Evolutionary conservation across 2,888 invertebrate species (phyloP).

Genomic region (Periphyllus acericola): DNA sequence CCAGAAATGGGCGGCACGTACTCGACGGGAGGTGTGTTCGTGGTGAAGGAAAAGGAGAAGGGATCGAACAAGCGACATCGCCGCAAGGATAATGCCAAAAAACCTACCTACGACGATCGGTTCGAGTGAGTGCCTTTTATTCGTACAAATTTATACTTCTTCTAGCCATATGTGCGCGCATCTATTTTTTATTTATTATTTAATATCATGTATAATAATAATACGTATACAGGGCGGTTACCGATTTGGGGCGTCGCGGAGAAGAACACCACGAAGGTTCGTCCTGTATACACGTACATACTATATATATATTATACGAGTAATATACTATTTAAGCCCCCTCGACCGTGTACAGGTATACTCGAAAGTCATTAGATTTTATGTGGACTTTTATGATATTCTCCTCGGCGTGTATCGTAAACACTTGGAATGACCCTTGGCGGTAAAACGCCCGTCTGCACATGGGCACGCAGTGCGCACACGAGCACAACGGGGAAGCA

Average conservation of each 20-base stretch:
- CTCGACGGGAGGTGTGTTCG: constrained; percentile 67
- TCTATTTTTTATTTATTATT: not conserved
- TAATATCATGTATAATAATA: too few species aligned
- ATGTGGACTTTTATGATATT: constrained; percentile 27
- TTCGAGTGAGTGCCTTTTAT: constrained; percentile 45
- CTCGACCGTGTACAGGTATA: not conserved
- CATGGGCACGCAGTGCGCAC: too few species aligned
- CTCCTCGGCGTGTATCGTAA: not conserved
- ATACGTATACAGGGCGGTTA: too few species aligned
- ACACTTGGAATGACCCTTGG: not conserved
- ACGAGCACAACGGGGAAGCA: not conserved
- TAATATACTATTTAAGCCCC: constrained; percentile 24
- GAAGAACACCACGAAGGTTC: not conserved
- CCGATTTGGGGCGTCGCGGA: too few species aligned
- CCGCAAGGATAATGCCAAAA: not conserved
- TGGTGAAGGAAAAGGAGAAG: constrained; percentile 65
- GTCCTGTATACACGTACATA: constrained; percentile 11
- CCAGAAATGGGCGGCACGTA: constrained; percentile 68
- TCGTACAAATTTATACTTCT: too few species aligned
- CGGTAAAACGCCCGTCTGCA: not conserved
- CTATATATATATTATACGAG: not conserved
- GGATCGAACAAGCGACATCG: constrained; percentile 8
- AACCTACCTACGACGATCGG: constrained; percentile 38
- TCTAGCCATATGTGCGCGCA: not conserved
- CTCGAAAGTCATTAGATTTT: constrained; percentile 28